These are phyloP conservation scores for Tribolium castaneum DNA, from an alignment of 1,140 invertebrate species.

Conservation along the genomic window DNA sequence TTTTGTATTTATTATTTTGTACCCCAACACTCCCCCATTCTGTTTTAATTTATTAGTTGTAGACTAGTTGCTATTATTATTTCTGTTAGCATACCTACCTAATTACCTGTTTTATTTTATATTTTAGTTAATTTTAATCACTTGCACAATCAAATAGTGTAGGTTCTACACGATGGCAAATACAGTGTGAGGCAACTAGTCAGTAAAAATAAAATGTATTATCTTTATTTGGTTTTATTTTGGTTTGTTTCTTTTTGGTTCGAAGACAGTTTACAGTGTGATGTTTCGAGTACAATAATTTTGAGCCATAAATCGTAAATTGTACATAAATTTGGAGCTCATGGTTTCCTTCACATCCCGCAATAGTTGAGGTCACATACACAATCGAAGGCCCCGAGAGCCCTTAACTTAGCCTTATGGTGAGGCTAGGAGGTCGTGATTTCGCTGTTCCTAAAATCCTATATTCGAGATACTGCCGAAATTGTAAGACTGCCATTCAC, in stretches of 20 bases:
- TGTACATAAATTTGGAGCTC: conserved; percentile 53
- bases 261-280: conserved; percentile 58
- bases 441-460: conserved; percentile 64
- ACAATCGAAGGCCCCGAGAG: conserved; percentile 54
- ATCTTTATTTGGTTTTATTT: conserved; percentile 56
- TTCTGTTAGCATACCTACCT: conserved; percentile 60
- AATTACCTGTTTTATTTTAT: conserved; percentile 55
- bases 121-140: conserved; percentile 53
- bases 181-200: conserved; percentile 65
- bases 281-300: conserved; percentile 41
- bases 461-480: conserved; percentile 63
- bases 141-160: conserved; percentile 56
- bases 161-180: conserved; percentile 57
- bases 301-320: conserved; percentile 47
- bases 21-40: neutral
- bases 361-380: conserved; percentile 55
- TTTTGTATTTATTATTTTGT: conserved; percentile 40
- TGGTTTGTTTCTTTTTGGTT: conserved; percentile 51
- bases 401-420: conserved; percentile 56
- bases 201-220: conserved; percentile 58
- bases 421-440: conserved; percentile 61
- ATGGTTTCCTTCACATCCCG: conserved; percentile 60
- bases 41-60: conserved; percentile 40
- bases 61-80: conserved; percentile 60
- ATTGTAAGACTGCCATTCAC: conserved; percentile 64